Evolutionary conservation across 1,140 invertebrate genomes (phyloP).

Genomic region (Colletes gigas): DNA sequence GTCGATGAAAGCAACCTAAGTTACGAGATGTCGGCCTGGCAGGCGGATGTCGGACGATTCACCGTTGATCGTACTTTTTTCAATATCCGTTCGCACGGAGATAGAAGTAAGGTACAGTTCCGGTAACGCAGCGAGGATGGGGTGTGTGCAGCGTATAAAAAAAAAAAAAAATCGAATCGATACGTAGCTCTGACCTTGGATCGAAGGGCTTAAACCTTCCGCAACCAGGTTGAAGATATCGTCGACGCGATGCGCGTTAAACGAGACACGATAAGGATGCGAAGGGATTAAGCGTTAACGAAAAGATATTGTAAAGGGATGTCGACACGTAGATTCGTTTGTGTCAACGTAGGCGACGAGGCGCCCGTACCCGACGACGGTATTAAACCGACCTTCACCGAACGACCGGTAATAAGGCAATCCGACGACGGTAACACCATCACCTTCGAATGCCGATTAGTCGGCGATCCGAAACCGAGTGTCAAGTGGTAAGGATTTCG

Average conservation of each 20-base stretch:
- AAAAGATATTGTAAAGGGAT: slow-evolving; percentile 24
- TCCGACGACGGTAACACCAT: slow-evolving; percentile 95
- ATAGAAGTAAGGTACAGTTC: too few relatives aligned
- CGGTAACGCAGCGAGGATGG: background rate
- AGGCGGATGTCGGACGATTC: background rate
- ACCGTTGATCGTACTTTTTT: background rate
- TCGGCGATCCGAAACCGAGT: slow-evolving; percentile 95
- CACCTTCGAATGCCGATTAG: slow-evolving; percentile 96
- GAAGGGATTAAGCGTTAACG: slow-evolving; percentile 59
- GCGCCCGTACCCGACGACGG: slow-evolving; percentile 93
- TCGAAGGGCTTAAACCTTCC: slow-evolving; percentile 62
- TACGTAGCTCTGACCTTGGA: slow-evolving; percentile 70
- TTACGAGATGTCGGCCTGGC: slow-evolving; percentile 55
- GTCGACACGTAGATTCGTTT: slow-evolving; percentile 64
- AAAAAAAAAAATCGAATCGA: slow-evolving; percentile 54
- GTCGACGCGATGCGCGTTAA: background rate
- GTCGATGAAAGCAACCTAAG: slow-evolving; percentile 63
- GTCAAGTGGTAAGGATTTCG: slow-evolving; percentile 91
- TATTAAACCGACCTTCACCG: slow-evolving; percentile 97
- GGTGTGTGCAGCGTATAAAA: background rate
- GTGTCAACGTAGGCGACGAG: slow-evolving; percentile 90
- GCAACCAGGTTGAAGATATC: slow-evolving; percentile 31
- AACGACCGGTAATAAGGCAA: slow-evolving; percentile 97
- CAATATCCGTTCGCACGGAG: too few relatives aligned
- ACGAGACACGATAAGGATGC: slow-evolving; percentile 15